Percentiles rank a stretch among this genome's conserved stretches.
phyloP scores from a whole-genome alignment of 1,140 invertebrate species.

The Agrilus planipennis region DNA sequence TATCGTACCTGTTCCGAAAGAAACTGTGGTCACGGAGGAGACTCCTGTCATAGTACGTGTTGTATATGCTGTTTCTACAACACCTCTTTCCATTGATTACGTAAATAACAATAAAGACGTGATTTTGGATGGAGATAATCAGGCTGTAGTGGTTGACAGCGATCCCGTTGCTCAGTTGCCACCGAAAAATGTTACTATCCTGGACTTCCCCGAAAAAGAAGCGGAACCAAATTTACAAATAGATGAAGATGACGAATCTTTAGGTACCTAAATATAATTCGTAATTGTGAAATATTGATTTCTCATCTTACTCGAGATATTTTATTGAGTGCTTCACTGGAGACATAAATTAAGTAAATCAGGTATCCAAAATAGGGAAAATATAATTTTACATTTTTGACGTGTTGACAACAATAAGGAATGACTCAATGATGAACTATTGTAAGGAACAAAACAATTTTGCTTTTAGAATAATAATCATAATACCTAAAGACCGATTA shows the following conservation, averaged over 20 bases:
- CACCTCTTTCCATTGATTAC: slow-evolving; percentile 23
- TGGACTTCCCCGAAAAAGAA: slow-evolving; percentile 22
- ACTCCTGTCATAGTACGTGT: slow-evolving; percentile 21
- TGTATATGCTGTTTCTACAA: slow-evolving; percentile 26
- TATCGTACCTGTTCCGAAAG: slow-evolving; percentile 22
- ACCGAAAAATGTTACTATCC: slow-evolving; percentile 24
- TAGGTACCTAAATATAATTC: too few relatives aligned
- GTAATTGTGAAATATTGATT: too few relatives aligned
- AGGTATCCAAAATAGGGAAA: too few relatives aligned
- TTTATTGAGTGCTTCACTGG: too few relatives aligned
- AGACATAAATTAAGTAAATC: too few relatives aligned
- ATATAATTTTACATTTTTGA: too few relatives aligned
- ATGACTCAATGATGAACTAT: too few relatives aligned
- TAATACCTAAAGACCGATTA: too few relatives aligned
- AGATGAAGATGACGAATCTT: slow-evolving; percentile 21
- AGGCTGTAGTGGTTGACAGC: slow-evolving; percentile 22
- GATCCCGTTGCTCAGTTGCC: slow-evolving; percentile 8
- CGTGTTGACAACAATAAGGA: too few relatives aligned
- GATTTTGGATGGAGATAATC: slow-evolving; percentile 13
- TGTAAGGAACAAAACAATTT: too few relatives aligned
- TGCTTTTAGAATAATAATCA: too few relatives aligned
- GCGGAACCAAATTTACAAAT: slow-evolving; percentile 19
- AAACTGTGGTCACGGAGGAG: slow-evolving; percentile 19
- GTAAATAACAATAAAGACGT: slow-evolving; percentile 21
- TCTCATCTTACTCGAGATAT: too few relatives aligned